Percentiles rank a stretch among this genome's conserved stretches.
Conservation (phyloP, 2,113 vertebrate species). For the Chaetorhynchus papuensis region DNA sequence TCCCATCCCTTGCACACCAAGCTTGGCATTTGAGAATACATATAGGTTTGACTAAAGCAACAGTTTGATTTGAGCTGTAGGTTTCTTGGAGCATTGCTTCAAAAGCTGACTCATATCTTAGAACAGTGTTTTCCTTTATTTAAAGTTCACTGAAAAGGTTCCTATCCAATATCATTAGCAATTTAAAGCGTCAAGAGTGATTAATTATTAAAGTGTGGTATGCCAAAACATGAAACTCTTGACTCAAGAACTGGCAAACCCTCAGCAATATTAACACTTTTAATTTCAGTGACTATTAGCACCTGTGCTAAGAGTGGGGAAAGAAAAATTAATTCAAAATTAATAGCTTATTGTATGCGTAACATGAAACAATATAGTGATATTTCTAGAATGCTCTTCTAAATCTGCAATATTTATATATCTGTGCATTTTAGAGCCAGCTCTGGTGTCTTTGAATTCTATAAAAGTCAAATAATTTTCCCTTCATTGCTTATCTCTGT, state of each 20-base stretch:
- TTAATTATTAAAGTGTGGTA: conserved; percentile 30
- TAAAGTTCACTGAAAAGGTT: conserved; percentile 32
- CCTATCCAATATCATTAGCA: conserved; percentile 9
- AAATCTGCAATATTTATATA: background rate
- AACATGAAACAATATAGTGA: background rate
- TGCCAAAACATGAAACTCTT: conserved; percentile 20
- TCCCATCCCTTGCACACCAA: background rate
- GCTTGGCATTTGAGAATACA: background rate
- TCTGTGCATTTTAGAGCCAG: background rate
- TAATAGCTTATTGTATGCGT: background rate
- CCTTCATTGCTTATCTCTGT: background rate
- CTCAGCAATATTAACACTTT: background rate
- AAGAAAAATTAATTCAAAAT: background rate
- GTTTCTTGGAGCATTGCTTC: background rate
- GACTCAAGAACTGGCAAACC: background rate
- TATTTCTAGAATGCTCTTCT: background rate
- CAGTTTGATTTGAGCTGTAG: background rate
- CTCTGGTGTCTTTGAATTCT: background rate
- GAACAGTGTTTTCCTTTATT: background rate
- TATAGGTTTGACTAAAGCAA: background rate
- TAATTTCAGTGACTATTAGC: background rate
- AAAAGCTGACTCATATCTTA: conserved; percentile 11
- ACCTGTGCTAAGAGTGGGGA: background rate
- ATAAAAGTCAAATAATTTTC: background rate
- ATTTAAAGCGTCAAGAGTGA: conserved; percentile 36